A percentile compares a stretch with the other conserved stretches of the same genome.
Evolutionary conservation across 2,888 invertebrate genomes (phyloP).

Genomic region (Drosophila formosana): DNA sequence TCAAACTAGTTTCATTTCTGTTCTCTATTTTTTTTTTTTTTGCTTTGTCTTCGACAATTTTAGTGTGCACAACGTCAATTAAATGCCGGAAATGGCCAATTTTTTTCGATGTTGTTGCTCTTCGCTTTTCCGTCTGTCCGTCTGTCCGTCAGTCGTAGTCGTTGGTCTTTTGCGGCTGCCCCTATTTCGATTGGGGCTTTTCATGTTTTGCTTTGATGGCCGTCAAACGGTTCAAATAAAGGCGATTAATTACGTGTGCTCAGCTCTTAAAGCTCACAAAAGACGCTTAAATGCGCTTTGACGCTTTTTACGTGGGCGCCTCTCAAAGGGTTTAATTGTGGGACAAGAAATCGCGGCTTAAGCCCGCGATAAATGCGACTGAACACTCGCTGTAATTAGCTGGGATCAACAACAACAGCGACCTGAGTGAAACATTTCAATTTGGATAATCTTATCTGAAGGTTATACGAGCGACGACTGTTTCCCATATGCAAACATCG

Average conservation of each 20-base stretch:
- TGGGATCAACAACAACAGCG: constrained; percentile 1
- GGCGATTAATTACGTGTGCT: constrained; percentile 70
- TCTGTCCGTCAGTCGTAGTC: neutral
- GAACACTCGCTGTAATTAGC: constrained; percentile 47
- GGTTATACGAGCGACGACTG: neutral
- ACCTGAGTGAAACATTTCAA: constrained; percentile 20
- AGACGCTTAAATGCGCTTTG: constrained; percentile 68
- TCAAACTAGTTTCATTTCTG: constrained; percentile 58
- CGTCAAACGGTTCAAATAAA: constrained; percentile 60
- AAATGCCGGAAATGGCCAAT: constrained; percentile 77
- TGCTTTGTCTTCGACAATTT: constrained; percentile 61
- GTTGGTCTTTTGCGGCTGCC: constrained; percentile 36
- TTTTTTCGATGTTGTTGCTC: constrained; percentile 48
- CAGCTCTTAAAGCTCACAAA: constrained; percentile 57
- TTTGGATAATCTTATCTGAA: constrained; percentile 26
- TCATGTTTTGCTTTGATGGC: constrained; percentile 76
- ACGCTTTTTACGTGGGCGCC: constrained; percentile 48
- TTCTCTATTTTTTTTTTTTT: constrained; percentile 8
- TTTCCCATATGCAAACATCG: neutral
- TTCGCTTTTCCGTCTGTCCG: constrained; percentile 19
- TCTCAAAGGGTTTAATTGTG: constrained; percentile 57
- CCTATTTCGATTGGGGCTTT: constrained; percentile 66
- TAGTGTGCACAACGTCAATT: constrained; percentile 68
- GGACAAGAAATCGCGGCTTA: constrained; percentile 50
- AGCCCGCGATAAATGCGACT: constrained; percentile 20